These are phyloP conservation scores for Eulemur mongoz DNA, from an alignment of 2,797 vertebrate species.

Conservation along the genomic window DNA sequence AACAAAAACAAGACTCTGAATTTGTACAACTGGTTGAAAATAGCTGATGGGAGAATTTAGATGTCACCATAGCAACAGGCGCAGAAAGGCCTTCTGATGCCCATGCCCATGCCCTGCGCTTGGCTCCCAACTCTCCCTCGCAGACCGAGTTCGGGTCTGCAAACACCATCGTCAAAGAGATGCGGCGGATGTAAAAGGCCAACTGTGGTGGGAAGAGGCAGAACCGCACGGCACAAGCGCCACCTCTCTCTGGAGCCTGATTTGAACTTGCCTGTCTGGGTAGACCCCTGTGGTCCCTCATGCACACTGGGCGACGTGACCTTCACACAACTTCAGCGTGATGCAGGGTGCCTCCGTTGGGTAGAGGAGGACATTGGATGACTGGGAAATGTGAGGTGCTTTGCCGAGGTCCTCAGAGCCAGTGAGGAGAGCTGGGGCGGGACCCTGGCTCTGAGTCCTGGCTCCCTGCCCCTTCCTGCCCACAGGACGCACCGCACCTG, in stretches of 20 bases:
- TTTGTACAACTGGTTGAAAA: background rate
- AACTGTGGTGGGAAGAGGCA: background rate
- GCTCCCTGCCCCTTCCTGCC: background rate
- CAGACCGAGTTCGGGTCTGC: background rate
- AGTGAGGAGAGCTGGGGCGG: rapidly evolving
- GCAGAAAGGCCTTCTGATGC: background rate
- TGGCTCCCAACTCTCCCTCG: background rate
- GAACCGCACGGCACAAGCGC: rapidly evolving
- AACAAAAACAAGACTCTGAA: background rate
- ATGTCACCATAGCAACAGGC: rapidly evolving
- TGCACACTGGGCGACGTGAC: too few species aligned
- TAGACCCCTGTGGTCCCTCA: rapidly evolving
- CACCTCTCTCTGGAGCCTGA: background rate
- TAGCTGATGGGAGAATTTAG: background rate
- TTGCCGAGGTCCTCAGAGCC: background rate
- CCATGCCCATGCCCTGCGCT: rapidly evolving
- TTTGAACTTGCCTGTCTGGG: background rate
- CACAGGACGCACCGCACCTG: rapidly evolving
- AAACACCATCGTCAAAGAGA: background rate
- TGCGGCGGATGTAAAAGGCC: background rate
- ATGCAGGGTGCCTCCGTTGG: rapidly evolving
- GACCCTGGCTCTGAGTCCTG: background rate
- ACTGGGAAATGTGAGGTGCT: background rate
- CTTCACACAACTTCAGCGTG: background rate
- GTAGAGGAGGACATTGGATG: background rate